Conservation (phyloP, 30 jellyfish, hydroid and myxozoan species). For the Cassiopea andromeda region DNA sequence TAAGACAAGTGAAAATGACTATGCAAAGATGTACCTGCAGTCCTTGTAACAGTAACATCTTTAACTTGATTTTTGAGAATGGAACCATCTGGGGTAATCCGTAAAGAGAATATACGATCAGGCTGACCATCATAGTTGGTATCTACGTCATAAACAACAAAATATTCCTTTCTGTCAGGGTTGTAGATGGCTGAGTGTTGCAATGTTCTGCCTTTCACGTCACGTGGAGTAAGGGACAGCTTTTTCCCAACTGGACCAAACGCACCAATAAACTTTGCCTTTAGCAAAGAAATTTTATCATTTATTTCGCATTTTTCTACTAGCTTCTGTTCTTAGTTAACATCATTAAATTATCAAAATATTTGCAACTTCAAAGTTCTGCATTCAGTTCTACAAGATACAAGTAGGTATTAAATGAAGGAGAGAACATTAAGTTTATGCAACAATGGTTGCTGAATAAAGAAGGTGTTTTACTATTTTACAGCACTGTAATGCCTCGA, state of each 20-base stretch:
- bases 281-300: background rate
- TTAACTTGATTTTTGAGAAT: constrained; percentile 29
- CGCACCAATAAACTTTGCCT: constrained; percentile 77
- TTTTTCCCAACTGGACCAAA: constrained; percentile 47
- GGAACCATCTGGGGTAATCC: constrained; percentile 43
- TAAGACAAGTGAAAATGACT: too few relatives aligned
- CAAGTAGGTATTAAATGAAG: too few relatives aligned
- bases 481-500: too few relatives aligned
- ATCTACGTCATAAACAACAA: constrained; percentile 73
- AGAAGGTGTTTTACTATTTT: too few relatives aligned
- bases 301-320: too few relatives aligned
- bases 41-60: constrained; percentile 33
- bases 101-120: constrained; percentile 41
- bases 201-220: constrained; percentile 46
- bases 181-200: constrained; percentile 65
- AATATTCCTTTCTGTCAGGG: constrained; percentile 53
- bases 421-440: too few relatives aligned
- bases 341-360: too few relatives aligned
- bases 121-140: constrained; percentile 66
- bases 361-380: too few relatives aligned
- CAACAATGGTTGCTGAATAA: too few relatives aligned
- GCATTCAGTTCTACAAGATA: too few relatives aligned
- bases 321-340: too few relatives aligned
- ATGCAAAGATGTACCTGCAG: too few relatives aligned
- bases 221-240: constrained; percentile 47